A percentile compares a stretch with the other conserved stretches of the same genome.
Conservation (phyloP, 23 tunicate genomes). For the Oikopleura dioica region DNA sequence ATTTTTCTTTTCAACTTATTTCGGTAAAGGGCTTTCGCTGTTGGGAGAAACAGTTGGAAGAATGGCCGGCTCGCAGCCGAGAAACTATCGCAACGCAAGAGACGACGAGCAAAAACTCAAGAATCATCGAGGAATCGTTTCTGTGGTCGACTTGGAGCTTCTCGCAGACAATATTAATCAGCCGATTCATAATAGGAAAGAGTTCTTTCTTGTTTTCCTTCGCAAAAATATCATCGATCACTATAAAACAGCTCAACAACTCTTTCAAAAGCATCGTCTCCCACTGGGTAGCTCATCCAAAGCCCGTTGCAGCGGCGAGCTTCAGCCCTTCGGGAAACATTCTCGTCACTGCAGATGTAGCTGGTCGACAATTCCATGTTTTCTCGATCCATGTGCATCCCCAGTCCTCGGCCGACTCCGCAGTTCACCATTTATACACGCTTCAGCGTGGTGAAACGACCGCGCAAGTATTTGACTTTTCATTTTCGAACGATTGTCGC, state of each 20-base stretch:
- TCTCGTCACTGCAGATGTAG: slow-evolving; percentile 59
- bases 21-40: slow-evolving; percentile 30
- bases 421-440: slow-evolving; percentile 69
- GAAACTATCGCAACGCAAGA: not conserved
- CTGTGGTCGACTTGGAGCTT: not conserved
- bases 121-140: not conserved
- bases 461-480: slow-evolving; percentile 42
- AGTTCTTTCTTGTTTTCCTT: too few relatives aligned
- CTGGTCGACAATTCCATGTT: slow-evolving; percentile 68
- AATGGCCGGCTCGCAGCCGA: slow-evolving; percentile 23
- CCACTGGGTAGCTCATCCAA: slow-evolving; percentile 59
- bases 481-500: slow-evolving; percentile 61
- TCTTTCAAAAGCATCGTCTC: slow-evolving; percentile 30
- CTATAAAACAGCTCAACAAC: too few relatives aligned
- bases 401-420: slow-evolving; percentile 19
- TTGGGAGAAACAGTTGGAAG: slow-evolving; percentile 59
- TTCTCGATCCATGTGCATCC: slow-evolving; percentile 57
- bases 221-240: too few relatives aligned
- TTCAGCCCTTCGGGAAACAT: slow-evolving; percentile 35
- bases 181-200: not conserved
- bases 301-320: slow-evolving; percentile 29
- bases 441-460: slow-evolving; percentile 61
- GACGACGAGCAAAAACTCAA: not conserved
- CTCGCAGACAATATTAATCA: not conserved
- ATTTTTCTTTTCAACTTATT: not conserved